A percentile compares a stretch with the other conserved stretches of the same genome.
These are phyloP conservation scores for Mantis religiosa DNA, from an alignment of 2,888 invertebrate genomes.

Conservation along the genomic window DNA sequence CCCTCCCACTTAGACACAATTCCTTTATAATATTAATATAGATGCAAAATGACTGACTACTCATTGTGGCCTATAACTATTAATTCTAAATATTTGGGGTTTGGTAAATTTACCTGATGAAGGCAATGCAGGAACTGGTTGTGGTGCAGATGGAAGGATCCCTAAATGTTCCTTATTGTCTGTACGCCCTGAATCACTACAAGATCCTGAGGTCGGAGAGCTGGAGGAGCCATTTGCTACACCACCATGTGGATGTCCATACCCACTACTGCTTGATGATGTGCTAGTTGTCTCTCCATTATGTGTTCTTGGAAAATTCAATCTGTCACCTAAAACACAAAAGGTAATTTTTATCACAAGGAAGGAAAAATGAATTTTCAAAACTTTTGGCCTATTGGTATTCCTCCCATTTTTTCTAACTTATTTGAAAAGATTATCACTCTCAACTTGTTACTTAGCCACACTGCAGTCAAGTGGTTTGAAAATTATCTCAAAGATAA, in stretches of 20 bases:
- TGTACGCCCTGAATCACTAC: conserved; percentile 10
- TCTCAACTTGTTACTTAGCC: no score
- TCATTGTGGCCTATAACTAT: no score
- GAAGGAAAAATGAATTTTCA: no score
- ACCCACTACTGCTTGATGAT: conserved; percentile 51
- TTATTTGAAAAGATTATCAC: no score
- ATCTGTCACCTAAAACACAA: conserved; percentile 39
- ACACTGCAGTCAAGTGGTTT: no score
- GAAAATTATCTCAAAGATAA: no score
- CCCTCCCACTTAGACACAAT: no score
- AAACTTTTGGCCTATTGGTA: no score
- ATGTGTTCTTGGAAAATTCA: conserved; percentile 41
- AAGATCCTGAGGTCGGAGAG: conserved; percentile 9
- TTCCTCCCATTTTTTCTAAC: no score
- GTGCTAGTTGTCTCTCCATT: conserved; percentile 48
- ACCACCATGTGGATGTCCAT: conserved; percentile 28
- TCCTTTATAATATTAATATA: no score
- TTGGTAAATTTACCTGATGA: not conserved
- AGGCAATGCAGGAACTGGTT: not conserved
- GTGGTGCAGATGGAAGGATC: not conserved
- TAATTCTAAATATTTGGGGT: no score
- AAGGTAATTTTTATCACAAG: not conserved
- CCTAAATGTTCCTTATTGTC: conserved; percentile 6
- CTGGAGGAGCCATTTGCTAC: conserved; percentile 1
- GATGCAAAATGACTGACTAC: no score